phyloP scores from a whole-genome alignment of 1,140 invertebrate genomes.

The Brachionus asplanchnoidis region DNA sequence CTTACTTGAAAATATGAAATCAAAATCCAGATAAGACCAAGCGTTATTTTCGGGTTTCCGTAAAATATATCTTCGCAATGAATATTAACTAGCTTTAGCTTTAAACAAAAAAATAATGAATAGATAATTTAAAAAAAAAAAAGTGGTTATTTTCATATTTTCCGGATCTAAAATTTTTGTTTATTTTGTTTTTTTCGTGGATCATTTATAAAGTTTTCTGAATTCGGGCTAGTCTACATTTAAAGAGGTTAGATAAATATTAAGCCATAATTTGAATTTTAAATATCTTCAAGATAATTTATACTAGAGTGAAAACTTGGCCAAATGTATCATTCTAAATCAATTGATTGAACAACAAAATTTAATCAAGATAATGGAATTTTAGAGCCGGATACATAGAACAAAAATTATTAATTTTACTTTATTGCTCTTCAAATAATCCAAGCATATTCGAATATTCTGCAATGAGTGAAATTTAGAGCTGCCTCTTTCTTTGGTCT shows the following conservation, averaged over 20 bases:
- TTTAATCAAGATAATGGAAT: neutral
- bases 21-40: constrained; percentile 98
- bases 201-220: neutral
- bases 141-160: neutral
- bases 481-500: constrained; percentile 18
- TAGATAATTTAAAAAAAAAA: neutral
- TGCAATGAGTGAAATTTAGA: constrained; percentile 33
- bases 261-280: neutral
- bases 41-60: constrained; percentile 94
- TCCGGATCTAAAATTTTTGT: constrained; percentile 20
- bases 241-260: neutral
- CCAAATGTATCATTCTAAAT: neutral
- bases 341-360: neutral
- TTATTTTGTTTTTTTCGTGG: neutral
- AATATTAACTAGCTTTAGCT: constrained; percentile 76
- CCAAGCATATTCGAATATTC: constrained; percentile 32
- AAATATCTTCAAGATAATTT: neutral
- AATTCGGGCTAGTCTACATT: neutral
- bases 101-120: neutral
- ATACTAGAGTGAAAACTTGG: neutral
- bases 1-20: constrained; percentile 64
- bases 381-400: neutral
- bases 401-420: neutral
- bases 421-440: constrained; percentile 19
- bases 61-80: constrained; percentile 97